Evolutionary conservation across 2,113 vertebrate genomes (phyloP).

Genomic region (Barnardius zonarius): DNA sequence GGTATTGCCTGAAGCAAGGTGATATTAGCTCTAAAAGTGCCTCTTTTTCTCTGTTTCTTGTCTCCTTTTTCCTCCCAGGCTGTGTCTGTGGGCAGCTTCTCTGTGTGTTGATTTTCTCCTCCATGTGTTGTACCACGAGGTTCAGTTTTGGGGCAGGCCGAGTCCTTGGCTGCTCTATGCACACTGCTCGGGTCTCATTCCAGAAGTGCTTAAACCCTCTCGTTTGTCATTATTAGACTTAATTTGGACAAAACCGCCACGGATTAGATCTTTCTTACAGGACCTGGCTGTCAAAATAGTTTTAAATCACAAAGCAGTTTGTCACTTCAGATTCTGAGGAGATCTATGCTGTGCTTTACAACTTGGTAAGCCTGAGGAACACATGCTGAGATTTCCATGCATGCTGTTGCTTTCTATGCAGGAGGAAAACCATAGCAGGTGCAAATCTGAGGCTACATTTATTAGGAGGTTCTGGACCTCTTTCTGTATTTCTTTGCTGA

Average conservation of each 20-base stretch:
- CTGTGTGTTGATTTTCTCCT: neutral
- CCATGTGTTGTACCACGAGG: fast-evolving
- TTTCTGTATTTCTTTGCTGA: neutral
- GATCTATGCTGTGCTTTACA: neutral
- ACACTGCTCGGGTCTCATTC: fast-evolving
- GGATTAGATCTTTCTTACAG: neutral
- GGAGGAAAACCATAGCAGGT: neutral
- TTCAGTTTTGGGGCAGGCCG: neutral
- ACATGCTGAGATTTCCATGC: neutral
- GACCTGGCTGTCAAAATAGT: neutral
- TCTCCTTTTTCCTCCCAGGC: neutral
- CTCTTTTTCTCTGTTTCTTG: fast-evolving
- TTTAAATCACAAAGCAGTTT: neutral
- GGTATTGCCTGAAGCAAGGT: neutral
- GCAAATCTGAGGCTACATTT: neutral
- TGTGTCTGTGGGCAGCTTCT: neutral
- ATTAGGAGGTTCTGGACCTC: neutral
- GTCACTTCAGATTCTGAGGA: neutral
- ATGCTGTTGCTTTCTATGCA: fast-evolving
- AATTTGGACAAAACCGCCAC: neutral
- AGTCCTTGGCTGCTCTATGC: neutral
- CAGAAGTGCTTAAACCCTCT: neutral
- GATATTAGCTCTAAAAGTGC: neutral
- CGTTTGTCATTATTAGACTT: neutral
- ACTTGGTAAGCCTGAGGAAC: neutral